Evolutionary conservation across 2,888 invertebrate species (phyloP), one percentile per base, ranked within the genome.

Genomic region (Drosophila anomelani): DNA sequence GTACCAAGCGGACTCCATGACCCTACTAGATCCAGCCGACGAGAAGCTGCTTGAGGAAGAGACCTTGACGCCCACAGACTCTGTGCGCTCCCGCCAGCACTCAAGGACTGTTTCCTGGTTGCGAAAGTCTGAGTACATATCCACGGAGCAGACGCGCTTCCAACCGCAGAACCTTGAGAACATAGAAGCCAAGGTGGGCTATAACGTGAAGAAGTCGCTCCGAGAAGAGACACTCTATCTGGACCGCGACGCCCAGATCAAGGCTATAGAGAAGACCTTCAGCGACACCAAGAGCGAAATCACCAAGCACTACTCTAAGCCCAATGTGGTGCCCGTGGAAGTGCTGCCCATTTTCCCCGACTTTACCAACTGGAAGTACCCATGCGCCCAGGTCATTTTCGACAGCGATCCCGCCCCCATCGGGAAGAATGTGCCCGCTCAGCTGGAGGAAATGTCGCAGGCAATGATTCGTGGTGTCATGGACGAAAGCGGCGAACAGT

Each of bases 391-490:
- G 93, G 99, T 99, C 77, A 98, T 99, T 90, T 99, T 99, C 92
- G 99, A 99, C 92, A 97, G 98, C 0, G 99, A 99, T 93, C 99
- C 99, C 12, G 98, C 99, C 8, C 98, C 98, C 0, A 94, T 95
- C 46, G 98, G 97, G 68, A 96, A 97, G 90, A 95, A 97, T 85
- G 95, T 96, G 53, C 96, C 97, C 32, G 96, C 96, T 10, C 98
- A 98, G 91, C 95, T 97, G 85, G 98, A 99, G 92, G 98, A 98
- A 92, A 99, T 99, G 98, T 98, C 98, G 34, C 98, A 99, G 93
- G 99, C 99, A 88, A 98, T 99, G 98, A 99, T 99, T 93, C 95
- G 98, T 92, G 99, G 99, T 96, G 99, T 99, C 92, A 98, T 98
- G 96, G 99, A 99, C 91, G 98, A 98, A 93, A 98, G 97, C 89